Percentiles rank a stretch among this genome's conserved stretches.
These are phyloP conservation scores for Acrobasis suavella DNA, from an alignment of 2,888 invertebrate genomes.

Conservation along the genomic window DNA sequence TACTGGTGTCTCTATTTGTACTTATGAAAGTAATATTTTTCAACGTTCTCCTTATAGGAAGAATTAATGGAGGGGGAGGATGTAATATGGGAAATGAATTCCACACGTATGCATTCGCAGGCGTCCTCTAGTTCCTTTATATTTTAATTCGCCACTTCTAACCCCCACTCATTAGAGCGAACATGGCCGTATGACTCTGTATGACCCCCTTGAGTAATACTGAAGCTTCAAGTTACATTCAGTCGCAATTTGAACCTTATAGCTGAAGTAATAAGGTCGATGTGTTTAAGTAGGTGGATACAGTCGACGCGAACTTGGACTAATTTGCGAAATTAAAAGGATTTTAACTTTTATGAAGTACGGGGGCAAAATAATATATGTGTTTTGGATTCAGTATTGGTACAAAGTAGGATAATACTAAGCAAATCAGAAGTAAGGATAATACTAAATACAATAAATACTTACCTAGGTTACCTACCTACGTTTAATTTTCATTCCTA, in stretches of 20 bases:
- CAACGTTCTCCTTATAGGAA: too few relatives aligned
- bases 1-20: too few relatives aligned
- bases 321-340: slow-evolving; percentile 6
- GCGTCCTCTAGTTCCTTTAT: slow-evolving; percentile 25
- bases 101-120: background rate
- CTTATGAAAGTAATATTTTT: too few relatives aligned
- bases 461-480: too few relatives aligned
- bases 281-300: background rate
- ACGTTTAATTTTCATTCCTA: too few relatives aligned
- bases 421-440: too few relatives aligned
- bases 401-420: too few relatives aligned
- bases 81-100: background rate
- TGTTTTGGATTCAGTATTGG: too few relatives aligned
- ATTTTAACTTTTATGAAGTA: background rate
- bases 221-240: background rate
- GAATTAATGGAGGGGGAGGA: background rate
- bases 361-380: too few relatives aligned
- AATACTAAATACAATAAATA: too few relatives aligned
- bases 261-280: background rate
- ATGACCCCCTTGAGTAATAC: slow-evolving; percentile 20
- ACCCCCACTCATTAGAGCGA: slow-evolving; percentile 33
- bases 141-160: slow-evolving; percentile 33
- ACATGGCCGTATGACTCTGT: slow-evolving; percentile 28
- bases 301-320: slow-evolving; percentile 2
- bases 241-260: slow-evolving; percentile 6